Conservation (phyloP, 53 echinoderm and acorn worm species). For the Astropecten irregularis region DNA sequence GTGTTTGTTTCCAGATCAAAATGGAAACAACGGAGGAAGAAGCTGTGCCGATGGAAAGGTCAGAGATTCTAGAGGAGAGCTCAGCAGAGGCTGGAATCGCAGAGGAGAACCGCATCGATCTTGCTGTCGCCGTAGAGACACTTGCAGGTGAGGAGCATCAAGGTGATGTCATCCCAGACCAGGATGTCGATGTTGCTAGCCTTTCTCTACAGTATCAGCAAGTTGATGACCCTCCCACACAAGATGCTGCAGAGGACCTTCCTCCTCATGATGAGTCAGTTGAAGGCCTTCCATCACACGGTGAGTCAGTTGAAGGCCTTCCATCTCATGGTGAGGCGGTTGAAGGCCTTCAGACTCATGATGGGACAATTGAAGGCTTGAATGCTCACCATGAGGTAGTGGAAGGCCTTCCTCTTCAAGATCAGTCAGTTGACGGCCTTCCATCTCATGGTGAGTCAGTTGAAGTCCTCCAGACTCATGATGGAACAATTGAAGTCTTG, state of each 20-base stretch:
- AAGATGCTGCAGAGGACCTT: background rate
- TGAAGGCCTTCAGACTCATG: background rate
- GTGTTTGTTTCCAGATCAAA: background rate
- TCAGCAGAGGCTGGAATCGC: slow-evolving; percentile 6
- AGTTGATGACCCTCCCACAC: background rate
- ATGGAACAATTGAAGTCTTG: background rate
- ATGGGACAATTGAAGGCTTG: no score
- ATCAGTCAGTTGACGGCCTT: background rate
- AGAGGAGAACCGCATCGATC: slow-evolving; percentile 19
- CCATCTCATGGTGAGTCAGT: background rate
- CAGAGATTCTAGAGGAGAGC: slow-evolving; percentile 9
- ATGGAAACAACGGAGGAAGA: slow-evolving; percentile 13
- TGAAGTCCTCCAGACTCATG: background rate
- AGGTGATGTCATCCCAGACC: background rate
- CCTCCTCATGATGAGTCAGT: background rate
- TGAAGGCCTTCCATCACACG: background rate
- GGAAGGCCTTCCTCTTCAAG: background rate
- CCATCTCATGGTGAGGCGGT: slow-evolving; percentile 10
- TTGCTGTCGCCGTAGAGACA: slow-evolving; percentile 25
- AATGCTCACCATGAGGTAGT: background rate
- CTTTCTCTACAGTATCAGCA: background rate
- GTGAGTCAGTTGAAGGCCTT: slow-evolving; percentile 1
- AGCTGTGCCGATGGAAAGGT: background rate
- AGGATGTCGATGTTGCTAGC: background rate
- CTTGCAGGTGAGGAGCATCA: slow-evolving; percentile 13